A percentile compares a stretch with the other conserved stretches of the same genome.
Evolutionary conservation across 2,113 vertebrate genomes (phyloP).

Genomic region (Xiphorhynchus elegans): DNA sequence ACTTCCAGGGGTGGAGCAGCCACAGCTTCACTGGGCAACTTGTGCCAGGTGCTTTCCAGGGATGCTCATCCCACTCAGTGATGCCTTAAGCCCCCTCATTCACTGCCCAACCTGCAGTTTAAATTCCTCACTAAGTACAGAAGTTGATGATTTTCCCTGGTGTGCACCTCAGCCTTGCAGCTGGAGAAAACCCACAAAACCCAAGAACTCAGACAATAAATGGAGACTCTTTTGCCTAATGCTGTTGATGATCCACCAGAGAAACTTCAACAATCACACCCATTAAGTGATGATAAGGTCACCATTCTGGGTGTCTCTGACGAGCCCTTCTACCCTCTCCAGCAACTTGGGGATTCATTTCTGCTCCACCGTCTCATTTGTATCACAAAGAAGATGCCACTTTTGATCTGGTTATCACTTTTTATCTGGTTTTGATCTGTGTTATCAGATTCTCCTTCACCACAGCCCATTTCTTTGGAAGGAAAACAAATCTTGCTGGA

Average conservation of each 20-base stretch:
- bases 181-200: not conserved
- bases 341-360: not conserved
- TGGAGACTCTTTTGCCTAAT: not conserved
- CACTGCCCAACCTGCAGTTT: not conserved
- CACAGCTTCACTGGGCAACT: not conserved
- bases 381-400: not conserved
- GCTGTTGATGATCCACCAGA: not conserved
- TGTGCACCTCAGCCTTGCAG: not conserved
- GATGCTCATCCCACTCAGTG: not conserved
- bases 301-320: not conserved
- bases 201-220: not conserved
- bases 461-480: not conserved
- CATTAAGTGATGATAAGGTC: fast-evolving
- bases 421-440: not conserved
- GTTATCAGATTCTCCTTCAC: not conserved
- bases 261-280: not conserved
- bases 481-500: not conserved
- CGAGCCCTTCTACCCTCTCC: not conserved
- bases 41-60: not conserved
- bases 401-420: not conserved
- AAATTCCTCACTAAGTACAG: not conserved
- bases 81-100: not conserved
- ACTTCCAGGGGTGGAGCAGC: not conserved
- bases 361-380: fast-evolving
- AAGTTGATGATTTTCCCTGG: not conserved